Conservation (phyloP, 2,797 vertebrate genomes). For the Zenarchopterus dispar region DNA sequence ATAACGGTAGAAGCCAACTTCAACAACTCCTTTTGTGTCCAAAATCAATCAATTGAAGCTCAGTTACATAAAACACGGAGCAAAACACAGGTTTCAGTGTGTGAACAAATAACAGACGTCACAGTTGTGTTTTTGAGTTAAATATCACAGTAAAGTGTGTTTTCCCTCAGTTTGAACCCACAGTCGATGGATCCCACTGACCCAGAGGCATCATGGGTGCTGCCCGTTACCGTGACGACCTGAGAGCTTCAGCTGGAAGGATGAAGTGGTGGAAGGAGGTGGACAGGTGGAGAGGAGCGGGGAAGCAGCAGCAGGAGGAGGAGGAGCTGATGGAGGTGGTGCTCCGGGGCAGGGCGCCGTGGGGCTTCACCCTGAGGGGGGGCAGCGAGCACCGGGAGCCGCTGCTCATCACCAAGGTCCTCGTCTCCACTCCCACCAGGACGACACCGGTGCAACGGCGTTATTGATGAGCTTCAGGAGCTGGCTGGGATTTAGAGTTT, state of each 20-base stretch:
- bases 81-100: too few species aligned
- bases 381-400: constrained; percentile 90
- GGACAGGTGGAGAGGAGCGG: constrained; percentile 12
- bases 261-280: constrained; percentile 49
- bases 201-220: constrained; percentile 37
- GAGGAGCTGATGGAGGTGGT: constrained; percentile 65
- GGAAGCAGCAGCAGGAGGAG: not conserved
- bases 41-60: too few species aligned
- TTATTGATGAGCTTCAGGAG: too few species aligned
- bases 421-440: not conserved
- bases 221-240: constrained; percentile 32
- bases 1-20: too few species aligned
- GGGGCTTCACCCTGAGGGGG: constrained; percentile 92
- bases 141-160: not conserved
- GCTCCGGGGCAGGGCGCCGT: constrained; percentile 85
- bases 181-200: constrained; percentile 26
- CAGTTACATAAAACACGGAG: too few species aligned
- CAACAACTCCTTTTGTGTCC: too few species aligned
- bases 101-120: too few species aligned
- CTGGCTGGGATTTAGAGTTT: too few species aligned
- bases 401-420: constrained; percentile 91
- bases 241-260: constrained; percentile 29
- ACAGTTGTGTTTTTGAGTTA: too few species aligned
- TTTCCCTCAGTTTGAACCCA: not conserved
- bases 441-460: too few species aligned